Conservation (phyloP, 2,113 vertebrate genomes). For the Gnathochromis pfefferi region DNA sequence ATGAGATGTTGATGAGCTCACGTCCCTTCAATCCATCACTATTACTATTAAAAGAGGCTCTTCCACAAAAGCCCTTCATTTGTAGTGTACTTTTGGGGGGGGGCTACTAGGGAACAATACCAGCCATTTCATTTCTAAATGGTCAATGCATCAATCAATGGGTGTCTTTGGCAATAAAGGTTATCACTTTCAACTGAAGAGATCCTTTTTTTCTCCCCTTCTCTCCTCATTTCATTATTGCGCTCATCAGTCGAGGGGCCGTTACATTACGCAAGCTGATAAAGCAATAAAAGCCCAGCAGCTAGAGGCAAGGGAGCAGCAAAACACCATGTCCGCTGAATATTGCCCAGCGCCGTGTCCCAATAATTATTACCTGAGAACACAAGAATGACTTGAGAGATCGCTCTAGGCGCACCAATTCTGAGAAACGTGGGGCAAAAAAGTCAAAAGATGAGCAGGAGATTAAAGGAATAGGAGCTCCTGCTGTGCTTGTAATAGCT, state of each 20-base stretch:
- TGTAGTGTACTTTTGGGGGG: background rate
- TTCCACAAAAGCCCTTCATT: background rate
- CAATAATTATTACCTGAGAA: conserved; percentile 2
- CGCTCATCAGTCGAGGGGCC: background rate
- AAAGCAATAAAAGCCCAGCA: background rate
- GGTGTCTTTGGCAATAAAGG: background rate
- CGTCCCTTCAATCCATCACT: conserved; percentile 5
- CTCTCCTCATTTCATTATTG: background rate
- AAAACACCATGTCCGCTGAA: background rate
- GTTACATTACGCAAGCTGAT: background rate
- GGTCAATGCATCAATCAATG: background rate
- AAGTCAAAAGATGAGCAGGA: background rate
- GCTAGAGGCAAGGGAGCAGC: background rate
- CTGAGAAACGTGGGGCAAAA: background rate
- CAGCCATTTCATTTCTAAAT: background rate
- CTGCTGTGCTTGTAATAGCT: conserved; percentile 12
- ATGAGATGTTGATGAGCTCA: conserved; percentile 53
- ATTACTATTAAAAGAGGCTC: background rate
- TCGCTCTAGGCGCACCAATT: background rate
- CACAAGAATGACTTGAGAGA: background rate
- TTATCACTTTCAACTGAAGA: background rate
- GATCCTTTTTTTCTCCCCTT: background rate
- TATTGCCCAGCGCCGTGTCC: background rate
- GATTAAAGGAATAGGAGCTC: background rate
- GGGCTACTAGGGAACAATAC: background rate